phyloP scores from a whole-genome alignment of 2,888 invertebrate species.

The Fragum sueziense region DNA sequence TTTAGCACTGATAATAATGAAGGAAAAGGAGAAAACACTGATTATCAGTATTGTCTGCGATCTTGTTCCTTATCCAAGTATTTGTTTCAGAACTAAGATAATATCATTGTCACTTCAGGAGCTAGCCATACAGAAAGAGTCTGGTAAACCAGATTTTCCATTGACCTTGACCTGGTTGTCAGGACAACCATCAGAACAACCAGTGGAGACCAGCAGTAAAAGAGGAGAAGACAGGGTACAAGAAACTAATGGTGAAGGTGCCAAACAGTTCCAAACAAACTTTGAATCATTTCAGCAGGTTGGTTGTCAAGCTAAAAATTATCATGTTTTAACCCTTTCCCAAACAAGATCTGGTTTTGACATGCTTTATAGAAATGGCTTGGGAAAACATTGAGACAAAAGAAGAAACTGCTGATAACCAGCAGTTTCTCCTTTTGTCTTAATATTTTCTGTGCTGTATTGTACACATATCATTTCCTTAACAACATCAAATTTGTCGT shows the following conservation, averaged over 20 bases:
- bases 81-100: not conserved
- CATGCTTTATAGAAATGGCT: no score
- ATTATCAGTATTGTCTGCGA: not conserved
- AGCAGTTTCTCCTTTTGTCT: no score
- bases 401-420: no score
- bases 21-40: not conserved
- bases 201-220: not conserved
- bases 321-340: no score
- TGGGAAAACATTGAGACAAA: no score
- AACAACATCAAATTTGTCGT: no score
- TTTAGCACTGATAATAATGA: not conserved
- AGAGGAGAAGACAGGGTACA: not conserved
- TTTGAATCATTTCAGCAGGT: conserved; percentile 10
- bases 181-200: conserved; percentile 69
- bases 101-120: conserved; percentile 55
- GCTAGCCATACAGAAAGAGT: conserved; percentile 83
- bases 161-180: conserved; percentile 88
- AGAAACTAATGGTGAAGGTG: not conserved
- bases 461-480: no score
- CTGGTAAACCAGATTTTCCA: conserved; percentile 88
- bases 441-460: no score
- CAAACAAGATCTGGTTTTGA: no score
- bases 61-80: not conserved
- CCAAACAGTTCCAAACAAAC: not conserved
- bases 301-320: no score